Base-by-base conservation (phyloP, 1,140 invertebrate species). In the Galendromus occidentalis region DNA sequence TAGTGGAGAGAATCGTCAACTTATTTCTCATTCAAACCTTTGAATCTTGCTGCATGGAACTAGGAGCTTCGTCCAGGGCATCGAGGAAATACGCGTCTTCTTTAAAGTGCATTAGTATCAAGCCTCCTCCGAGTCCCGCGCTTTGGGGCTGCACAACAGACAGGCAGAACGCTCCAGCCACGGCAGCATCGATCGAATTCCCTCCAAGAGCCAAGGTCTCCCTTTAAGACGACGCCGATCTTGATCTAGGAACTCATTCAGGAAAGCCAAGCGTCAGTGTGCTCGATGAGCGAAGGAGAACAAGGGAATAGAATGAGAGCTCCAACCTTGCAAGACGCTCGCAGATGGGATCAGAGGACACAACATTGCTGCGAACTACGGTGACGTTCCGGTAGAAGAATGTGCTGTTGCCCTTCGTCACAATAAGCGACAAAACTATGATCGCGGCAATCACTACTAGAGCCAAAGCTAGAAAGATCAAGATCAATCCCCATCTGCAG, bases 51-150 rank as follows among this genome's bases (percentile, higher is more conserved):
- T 39, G 5, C 4, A n/a, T 9, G 39, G 39, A 29, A 7, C 29
- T 29, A 4, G 18, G 41, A 28, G 33, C 18, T 64, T 28, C 25
- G 41, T 22, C 33, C 18, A 20, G 20, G 2, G 20, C 18, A 20
- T 20, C 25, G 9, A 64, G 25, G 28, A 28, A 64, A 66, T 42
- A 64, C 25, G 44, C 68, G 59, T 65, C 66, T 42, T 9, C 59
- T 45, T 9, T 70, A 42, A 69, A 82, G 75, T 86, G 84, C 69
- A 86, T 79, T 70, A 88, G 75, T 70, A 86, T 77, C 44, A 84
- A 80, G 29, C 86, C 86, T 84, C 83, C 84, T 72, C 85, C 85
- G 44, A 85, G 74, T 44, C 83, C 81, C 29, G 83, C 84, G 67
- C 81, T 76, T 73, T 86, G 83, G 66, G 83, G 84, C 45, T 80